Conservation (phyloP, 2,888 invertebrate species). For the Liodrosophila aerea region DNA sequence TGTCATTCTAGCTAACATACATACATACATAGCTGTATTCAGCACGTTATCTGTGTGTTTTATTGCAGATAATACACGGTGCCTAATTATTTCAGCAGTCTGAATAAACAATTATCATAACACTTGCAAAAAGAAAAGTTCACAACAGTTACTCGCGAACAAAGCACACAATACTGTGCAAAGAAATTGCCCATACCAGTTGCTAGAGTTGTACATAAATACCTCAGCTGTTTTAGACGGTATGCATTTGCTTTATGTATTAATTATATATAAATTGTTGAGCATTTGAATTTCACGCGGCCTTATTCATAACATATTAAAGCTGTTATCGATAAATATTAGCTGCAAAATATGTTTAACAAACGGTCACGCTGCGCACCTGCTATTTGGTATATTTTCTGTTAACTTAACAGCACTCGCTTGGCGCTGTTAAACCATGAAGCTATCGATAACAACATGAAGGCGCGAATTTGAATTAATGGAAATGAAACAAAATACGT, state of each 20-base stretch:
- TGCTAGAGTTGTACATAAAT: no score
- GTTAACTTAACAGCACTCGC: constrained; percentile 1
- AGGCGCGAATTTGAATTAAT: not conserved
- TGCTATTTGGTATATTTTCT: not conserved
- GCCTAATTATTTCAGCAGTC: constrained; percentile 11
- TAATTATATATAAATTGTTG: no score
- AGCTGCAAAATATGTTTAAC: not conserved
- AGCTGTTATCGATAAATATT: not conserved
- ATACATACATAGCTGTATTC: constrained; percentile 19
- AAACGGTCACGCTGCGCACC: not conserved
- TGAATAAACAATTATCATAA: constrained; percentile 25
- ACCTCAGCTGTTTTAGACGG: no score
- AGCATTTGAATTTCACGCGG: no score
- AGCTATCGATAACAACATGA: not conserved
- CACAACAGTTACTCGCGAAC: no score
- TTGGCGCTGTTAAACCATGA: not conserved
- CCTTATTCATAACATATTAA: no score
- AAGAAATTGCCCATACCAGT: no score
- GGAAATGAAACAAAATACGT: no score
- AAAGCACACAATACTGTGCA: no score
- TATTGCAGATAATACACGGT: constrained; percentile 28
- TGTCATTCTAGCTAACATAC: no score
- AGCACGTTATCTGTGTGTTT: not conserved
- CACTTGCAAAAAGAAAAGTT: constrained; percentile 20
- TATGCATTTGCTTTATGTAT: no score